phyloP scores from a whole-genome alignment of 2,888 invertebrate species.

The Lithophane socia region DNA sequence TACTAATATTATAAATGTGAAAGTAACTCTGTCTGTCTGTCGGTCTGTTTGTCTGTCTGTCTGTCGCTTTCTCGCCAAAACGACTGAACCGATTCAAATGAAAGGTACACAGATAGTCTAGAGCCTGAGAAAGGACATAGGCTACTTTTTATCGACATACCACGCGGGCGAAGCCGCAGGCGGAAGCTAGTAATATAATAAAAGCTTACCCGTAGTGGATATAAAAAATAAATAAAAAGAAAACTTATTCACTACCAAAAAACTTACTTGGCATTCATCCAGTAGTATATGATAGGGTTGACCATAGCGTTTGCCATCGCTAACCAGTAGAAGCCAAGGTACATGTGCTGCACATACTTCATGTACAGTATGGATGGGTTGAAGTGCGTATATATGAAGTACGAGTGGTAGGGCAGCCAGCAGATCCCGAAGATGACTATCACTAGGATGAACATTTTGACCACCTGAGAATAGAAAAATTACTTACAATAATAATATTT shows the following conservation, averaged over 20 bases:
- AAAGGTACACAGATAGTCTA: no score
- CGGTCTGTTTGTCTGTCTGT: no score
- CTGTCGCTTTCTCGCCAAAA: no score
- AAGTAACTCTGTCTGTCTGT: no score
- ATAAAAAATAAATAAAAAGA: no score
- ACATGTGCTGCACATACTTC: constrained; percentile 95
- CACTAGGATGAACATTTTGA: constrained; percentile 97
- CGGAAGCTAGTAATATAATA: no score
- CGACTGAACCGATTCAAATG: no score
- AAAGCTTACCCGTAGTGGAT: no score
- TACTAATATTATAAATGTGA: no score
- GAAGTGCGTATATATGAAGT: constrained; percentile 95
- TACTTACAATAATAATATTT: not conserved
- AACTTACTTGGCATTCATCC: constrained; percentile 96
- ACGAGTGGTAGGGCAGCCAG: constrained; percentile 97
- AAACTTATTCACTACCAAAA: not conserved
- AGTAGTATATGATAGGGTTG: constrained; percentile 97
- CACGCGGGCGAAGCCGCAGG: no score
- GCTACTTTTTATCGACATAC: no score
- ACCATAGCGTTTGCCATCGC: constrained; percentile 98
- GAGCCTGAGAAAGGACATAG: no score
- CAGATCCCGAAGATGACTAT: constrained; percentile 96
- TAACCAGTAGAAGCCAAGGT: constrained; percentile 96
- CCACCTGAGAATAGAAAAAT: constrained; percentile 91
- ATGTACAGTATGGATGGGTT: constrained; percentile 92